Evolutionary conservation across 2,888 invertebrate genomes (phyloP).

Genomic region (Aethes cnicana): DNA sequence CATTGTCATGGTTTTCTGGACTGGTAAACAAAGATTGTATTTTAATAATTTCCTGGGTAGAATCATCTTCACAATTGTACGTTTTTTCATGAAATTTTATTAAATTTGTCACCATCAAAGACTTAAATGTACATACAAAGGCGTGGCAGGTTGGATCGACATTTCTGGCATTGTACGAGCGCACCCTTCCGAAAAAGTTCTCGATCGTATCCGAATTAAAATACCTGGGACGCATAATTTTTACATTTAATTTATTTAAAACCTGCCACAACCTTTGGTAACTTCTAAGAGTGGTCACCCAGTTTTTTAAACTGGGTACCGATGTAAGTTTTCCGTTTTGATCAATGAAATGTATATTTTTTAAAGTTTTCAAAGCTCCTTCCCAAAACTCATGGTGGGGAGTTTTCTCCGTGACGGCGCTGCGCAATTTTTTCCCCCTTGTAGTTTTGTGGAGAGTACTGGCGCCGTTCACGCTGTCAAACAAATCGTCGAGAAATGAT

Average conservation of each 20-base stretch:
- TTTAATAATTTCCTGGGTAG: slow-evolving; percentile 20
- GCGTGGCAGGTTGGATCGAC: slow-evolving; percentile 37
- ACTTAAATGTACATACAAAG: slow-evolving; percentile 37
- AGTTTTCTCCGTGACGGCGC: neutral
- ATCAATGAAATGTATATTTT: neutral
- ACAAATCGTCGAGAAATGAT: neutral
- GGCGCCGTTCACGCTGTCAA: neutral
- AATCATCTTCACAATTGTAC: slow-evolving; percentile 37
- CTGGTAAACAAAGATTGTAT: slow-evolving; percentile 5
- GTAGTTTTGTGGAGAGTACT: no score
- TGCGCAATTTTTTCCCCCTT: neutral
- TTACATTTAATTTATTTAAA: neutral
- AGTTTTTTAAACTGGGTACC: no score
- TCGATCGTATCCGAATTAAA: neutral
- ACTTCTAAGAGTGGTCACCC: no score
- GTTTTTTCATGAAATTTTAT: slow-evolving; percentile 33
- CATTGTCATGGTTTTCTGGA: neutral
- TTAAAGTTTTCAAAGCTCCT: neutral
- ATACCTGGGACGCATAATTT: neutral
- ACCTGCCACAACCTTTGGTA: no score
- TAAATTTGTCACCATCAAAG: slow-evolving; percentile 37
- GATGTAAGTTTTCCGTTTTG: neutral
- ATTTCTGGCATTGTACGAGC: slow-evolving; percentile 39
- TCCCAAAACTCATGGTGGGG: neutral
- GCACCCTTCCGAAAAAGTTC: slow-evolving; percentile 39